Conservation (phyloP, 2,113 vertebrate species). For the Chauna torquata region DNA sequence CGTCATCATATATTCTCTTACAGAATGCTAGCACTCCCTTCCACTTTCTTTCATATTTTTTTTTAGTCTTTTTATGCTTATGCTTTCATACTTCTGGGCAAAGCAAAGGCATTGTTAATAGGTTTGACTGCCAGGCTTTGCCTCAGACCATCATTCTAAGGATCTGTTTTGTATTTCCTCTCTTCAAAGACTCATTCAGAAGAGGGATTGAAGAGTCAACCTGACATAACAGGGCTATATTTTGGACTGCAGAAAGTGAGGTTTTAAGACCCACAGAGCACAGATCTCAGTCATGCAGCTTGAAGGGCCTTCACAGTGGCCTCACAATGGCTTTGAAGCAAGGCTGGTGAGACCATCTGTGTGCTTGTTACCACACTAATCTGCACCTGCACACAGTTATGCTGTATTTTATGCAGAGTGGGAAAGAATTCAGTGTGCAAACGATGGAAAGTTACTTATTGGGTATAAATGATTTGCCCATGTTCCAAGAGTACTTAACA, state of each 20-base stretch:
- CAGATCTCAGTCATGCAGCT: not conserved
- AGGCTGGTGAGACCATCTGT: not conserved
- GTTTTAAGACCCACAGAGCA: not conserved
- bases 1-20: not conserved
- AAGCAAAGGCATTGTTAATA: not conserved
- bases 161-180: not conserved
- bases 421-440: not conserved
- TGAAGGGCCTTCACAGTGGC: not conserved
- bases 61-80: not conserved
- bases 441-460: not conserved
- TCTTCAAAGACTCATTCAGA: not conserved
- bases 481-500: conserved; percentile 10
- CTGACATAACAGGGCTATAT: not conserved
- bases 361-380: not conserved
- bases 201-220: not conserved
- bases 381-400: not conserved
- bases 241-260: not conserved
- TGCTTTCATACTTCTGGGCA: not conserved
- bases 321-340: not conserved
- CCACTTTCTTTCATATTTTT: not conserved
- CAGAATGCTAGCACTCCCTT: not conserved
- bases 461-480: not conserved
- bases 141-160: not conserved
- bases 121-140: not conserved
- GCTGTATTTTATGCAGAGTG: not conserved